Percentiles rank a stretch among this genome's conserved stretches.
These are phyloP conservation scores for Acanthococcus lagerstroemiae DNA, from an alignment of 2,888 invertebrate genomes.

Conservation along the genomic window DNA sequence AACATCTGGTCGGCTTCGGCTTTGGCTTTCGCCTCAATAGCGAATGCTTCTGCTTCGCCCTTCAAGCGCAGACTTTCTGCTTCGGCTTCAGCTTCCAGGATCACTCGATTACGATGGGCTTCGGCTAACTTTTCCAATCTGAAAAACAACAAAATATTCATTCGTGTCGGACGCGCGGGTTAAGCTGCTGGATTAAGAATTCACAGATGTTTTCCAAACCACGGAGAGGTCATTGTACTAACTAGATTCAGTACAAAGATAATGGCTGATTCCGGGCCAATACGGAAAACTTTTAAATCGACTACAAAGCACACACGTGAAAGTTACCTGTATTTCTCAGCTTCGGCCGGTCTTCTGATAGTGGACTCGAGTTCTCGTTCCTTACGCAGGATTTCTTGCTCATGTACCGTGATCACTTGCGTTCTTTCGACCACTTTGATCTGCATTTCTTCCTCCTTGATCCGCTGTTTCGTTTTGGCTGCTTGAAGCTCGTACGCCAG, in stretches of 20 bases:
- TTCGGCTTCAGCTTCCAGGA: conserved; percentile 93
- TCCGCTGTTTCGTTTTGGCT: conserved; percentile 88
- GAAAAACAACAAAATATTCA: too few species aligned
- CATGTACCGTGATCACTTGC: conserved; percentile 89
- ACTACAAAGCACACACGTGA: too few species aligned
- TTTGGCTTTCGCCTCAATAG: conserved; percentile 85
- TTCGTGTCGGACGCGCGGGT: too few species aligned
- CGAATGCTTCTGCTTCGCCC: conserved; percentile 84
- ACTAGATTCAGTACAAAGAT: too few species aligned
- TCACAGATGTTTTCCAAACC: too few species aligned
- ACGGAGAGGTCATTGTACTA: too few species aligned
- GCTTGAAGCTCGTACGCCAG: conserved; percentile 88
- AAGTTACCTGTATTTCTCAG: conserved; percentile 69
- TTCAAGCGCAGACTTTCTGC: conserved; percentile 78
- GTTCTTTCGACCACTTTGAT: conserved; percentile 82
- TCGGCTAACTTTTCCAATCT: conserved; percentile 87
- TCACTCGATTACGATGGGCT: conserved; percentile 73
- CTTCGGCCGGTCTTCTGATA: conserved; percentile 87
- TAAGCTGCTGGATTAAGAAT: too few species aligned
- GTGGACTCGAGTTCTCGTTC: conserved; percentile 90
- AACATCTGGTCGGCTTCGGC: conserved; percentile 97
- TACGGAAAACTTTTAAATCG: too few species aligned
- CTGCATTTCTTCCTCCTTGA: conserved; percentile 96
- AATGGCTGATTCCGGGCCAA: too few species aligned
- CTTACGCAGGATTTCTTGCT: conserved; percentile 86